phyloP scores from a whole-genome alignment of 2,113 vertebrate genomes.

The Podiceps cristatus region DNA sequence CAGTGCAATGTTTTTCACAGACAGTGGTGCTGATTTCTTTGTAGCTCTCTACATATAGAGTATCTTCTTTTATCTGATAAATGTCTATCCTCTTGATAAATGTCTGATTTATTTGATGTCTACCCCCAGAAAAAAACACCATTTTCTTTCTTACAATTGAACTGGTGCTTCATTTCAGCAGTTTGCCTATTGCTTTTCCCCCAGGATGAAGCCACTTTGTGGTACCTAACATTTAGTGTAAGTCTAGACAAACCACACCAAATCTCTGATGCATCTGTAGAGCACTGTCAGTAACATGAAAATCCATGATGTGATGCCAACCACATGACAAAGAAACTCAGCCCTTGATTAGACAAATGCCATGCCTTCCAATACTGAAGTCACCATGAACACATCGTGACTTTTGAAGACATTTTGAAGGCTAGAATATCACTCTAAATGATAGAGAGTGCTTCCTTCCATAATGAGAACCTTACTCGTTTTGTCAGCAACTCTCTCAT shows the following conservation, averaged over 20 bases:
- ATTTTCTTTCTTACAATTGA: not conserved
- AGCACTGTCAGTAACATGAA: not conserved
- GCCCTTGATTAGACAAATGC: not conserved
- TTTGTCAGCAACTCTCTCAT: not conserved
- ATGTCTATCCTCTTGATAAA: not conserved
- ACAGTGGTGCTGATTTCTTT: not conserved
- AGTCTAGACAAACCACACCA: not conserved
- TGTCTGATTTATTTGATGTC: too few relatives aligned
- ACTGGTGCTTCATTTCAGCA: not conserved
- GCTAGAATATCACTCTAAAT: not conserved
- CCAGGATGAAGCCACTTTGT: not conserved
- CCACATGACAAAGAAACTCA: not conserved
- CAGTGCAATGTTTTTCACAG: not conserved
- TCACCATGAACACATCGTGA: not conserved
- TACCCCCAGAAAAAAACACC: too few relatives aligned
- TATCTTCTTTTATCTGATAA: not conserved
- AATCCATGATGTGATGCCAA: not conserved
- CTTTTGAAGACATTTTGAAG: not conserved
- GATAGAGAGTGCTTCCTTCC: not conserved
- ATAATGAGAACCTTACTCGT: not conserved
- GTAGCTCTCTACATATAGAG: not conserved
- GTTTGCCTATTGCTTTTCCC: not conserved
- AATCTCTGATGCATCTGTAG: not conserved
- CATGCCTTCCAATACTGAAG: not conserved
- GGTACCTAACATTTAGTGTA: not conserved